Evolutionary conservation across 2,888 invertebrate genomes (phyloP).

Genomic region (Pseudoips prasinana): DNA sequence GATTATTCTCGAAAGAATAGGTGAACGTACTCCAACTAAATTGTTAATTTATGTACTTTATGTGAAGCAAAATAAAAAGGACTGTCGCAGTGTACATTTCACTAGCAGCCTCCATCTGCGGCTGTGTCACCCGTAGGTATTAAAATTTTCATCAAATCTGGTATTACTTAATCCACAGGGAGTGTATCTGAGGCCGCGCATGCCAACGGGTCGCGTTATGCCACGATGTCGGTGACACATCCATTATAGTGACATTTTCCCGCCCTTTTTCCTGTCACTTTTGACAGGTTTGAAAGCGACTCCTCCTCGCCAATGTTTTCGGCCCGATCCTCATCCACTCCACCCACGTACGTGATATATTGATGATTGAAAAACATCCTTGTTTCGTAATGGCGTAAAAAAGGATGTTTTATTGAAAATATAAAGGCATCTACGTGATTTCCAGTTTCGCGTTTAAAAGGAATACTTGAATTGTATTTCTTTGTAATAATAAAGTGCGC

Average conservation of each 20-base stretch:
- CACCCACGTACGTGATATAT: slow-evolving; percentile 44
- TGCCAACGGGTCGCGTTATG: slow-evolving; percentile 64
- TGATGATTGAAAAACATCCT: slow-evolving; percentile 38
- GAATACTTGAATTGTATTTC: not conserved
- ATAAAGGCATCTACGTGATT: slow-evolving; percentile 21
- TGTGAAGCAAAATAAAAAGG: slow-evolving; percentile 6
- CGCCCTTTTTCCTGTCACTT: slow-evolving; percentile 79
- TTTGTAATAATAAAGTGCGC: no score
- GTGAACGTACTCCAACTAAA: no score
- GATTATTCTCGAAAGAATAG: no score
- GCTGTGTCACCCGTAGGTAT: slow-evolving; percentile 30
- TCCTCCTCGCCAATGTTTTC: slow-evolving; percentile 73
- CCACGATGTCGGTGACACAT: slow-evolving; percentile 77
- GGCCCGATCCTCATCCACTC: slow-evolving; percentile 49
- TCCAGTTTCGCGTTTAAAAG: slow-evolving; percentile 23
- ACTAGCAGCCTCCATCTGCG: slow-evolving; percentile 25
- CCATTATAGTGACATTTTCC: slow-evolving; percentile 79
- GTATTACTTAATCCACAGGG: slow-evolving; percentile 63
- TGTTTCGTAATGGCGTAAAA: slow-evolving; percentile 21
- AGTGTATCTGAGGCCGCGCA: slow-evolving; percentile 59
- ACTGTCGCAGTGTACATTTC: not conserved
- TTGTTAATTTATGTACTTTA: slow-evolving; percentile 4
- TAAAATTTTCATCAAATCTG: slow-evolving; percentile 55
- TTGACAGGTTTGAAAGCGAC: slow-evolving; percentile 79
- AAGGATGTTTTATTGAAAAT: slow-evolving; percentile 19